Evolutionary conservation across 2,888 invertebrate species (phyloP), one percentile per base, ranked within the genome.

Genomic region (Desoria tigrina): DNA sequence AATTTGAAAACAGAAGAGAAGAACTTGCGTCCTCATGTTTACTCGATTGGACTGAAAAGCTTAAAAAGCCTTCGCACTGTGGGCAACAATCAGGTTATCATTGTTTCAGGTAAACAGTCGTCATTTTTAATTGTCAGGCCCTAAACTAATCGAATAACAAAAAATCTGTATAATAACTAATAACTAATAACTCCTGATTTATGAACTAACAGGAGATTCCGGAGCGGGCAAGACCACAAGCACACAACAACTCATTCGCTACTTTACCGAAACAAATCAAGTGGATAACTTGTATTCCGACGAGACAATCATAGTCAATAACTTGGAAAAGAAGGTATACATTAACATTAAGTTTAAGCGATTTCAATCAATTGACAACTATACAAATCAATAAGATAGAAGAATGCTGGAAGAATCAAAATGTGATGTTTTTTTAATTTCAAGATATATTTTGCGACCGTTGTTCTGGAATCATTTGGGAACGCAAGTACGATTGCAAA

Each of bases 161-260:
- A 32, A 4, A 32, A 32, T 32, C 32, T 32, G 32, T 32, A 32
- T 32, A 32, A 32, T n/a, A n/a, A 32, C 11, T 32, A 11, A 7
- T 32, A 32, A 32, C 32, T 32, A 4, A 32, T 32, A 32, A 32
- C 11, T n/a, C n/a, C n/a, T 32, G 32, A 32, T 32, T 32, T 32
- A 7, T n/a, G n/a, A n/a, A n/a, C n/a, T 53, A 11, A 6, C 45
- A 45, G 45, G 39, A 55, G 24, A 45, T 49, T 49, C 58, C 50
- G 18, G 55, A 53, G 55, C 24, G 26, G 56, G 32, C 28, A 39
- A 74, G 69, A 74, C 74, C 1, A 74, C 73, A 4, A 71, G 68
- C 23, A 74, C 73, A 9, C 74, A 74, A 37, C 71, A 74, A 45
- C 61, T 74, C 9, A 72, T 74, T 7, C 65, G 65, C 26, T 74